Conservation (phyloP, 2,888 invertebrate genomes). For the Palloptera scutellata region DNA sequence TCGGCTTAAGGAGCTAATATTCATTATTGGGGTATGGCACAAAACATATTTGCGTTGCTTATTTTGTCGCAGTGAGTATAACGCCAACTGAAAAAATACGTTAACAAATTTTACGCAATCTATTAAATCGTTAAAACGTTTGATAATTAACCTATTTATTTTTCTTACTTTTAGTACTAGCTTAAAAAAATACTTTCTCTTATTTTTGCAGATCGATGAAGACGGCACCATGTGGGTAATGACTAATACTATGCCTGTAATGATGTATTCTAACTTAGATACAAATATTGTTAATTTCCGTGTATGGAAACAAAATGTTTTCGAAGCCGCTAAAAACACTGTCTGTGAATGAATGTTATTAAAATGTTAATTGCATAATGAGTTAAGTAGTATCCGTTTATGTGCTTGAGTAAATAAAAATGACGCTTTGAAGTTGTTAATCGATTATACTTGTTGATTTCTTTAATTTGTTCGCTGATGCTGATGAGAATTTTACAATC, state of each 20-base stretch:
- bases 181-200: neutral
- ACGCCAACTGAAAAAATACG: no score
- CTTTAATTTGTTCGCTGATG: neutral
- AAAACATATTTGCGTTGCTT: no score
- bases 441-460: conserved; percentile 6
- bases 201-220: conserved; percentile 66
- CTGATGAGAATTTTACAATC: neutral
- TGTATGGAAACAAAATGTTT: conserved; percentile 66
- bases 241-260: conserved; percentile 74
- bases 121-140: no score
- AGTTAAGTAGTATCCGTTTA: no score
- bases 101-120: no score
- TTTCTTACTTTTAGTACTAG: neutral
- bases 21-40: no score
- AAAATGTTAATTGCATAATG: no score
- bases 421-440: no score
- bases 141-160: neutral
- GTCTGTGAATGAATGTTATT: conserved; percentile 54
- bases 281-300: conserved; percentile 72
- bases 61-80: no score
- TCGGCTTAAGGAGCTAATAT: no score
- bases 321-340: conserved; percentile 63
- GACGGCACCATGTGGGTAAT: conserved; percentile 74
- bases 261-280: conserved; percentile 71
- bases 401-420: no score